phyloP scores from a whole-genome alignment of 2,797 vertebrate species.

The Premnoplex brunnescens region DNA sequence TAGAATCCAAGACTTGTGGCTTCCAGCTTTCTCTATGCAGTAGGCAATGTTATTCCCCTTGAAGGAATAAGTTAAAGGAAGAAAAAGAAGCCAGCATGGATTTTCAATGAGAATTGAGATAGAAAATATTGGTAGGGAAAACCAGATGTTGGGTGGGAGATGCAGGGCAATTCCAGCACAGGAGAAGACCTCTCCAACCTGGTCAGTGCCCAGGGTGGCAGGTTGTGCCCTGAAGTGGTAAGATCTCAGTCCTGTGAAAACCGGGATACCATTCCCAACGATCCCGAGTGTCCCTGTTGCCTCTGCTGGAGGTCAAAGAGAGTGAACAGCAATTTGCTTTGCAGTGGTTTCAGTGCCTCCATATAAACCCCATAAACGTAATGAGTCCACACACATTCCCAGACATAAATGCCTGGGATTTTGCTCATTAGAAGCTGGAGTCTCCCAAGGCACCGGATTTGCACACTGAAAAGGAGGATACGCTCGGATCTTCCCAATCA shows the following conservation, averaged over 20 bases:
- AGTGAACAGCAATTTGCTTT: not conserved
- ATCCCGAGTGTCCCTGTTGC: accelerated
- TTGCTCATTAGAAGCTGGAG: not conserved
- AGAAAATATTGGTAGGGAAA: not conserved
- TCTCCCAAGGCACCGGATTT: not conserved
- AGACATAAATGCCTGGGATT: not conserved
- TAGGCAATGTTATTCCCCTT: not conserved
- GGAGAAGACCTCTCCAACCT: not conserved
- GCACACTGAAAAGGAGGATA: not conserved
- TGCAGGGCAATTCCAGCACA: not conserved
- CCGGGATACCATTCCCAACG: accelerated
- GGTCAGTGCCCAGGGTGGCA: not conserved
- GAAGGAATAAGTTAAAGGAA: not conserved
- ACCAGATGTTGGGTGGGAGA: not conserved
- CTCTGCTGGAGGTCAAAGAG: not conserved
- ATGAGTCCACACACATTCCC: not conserved
- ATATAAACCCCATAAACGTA: not conserved
- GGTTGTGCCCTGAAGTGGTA: too few species aligned
- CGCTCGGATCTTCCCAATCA: not conserved
- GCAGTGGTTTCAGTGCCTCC: not conserved
- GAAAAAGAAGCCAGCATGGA: not conserved
- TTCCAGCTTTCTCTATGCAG: not conserved
- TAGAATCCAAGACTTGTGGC: not conserved
- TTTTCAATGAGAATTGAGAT: not conserved
- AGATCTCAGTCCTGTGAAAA: accelerated